Base-by-base conservation (phyloP, 2,797 vertebrate genomes). In the Pangasius macronema region DNA sequence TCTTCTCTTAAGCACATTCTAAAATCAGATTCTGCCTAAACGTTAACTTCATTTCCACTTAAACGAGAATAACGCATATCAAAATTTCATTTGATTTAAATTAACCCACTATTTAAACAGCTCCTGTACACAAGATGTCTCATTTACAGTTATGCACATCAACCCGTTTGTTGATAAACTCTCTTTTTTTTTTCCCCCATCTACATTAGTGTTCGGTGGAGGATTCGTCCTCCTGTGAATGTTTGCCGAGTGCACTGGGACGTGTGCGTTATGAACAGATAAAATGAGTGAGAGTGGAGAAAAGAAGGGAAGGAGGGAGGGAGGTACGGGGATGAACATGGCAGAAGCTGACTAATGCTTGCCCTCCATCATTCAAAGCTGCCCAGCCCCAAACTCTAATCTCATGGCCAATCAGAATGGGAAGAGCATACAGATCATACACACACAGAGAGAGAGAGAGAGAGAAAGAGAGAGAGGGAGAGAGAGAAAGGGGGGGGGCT, bases 371-470 rank as follows among this genome's bases (percentile, higher is more conserved):
- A 36, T 83, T 83, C 84, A 91, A 93, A 92, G 90, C 76, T 95
- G 93, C 92, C 94, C 87, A 92, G 88, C 83, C 92, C 93, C 94
- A 94, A 94, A 92, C 82, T 70, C 93, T 59, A 73, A 92, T 65
- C 84, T 86, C 79, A 83, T 63, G 70, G 86, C 80, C 84, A 82
- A 84, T 72, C 70, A 57, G 42, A 87, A 80, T 53, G 68, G 75
- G 46, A 81, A 53, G 75, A 68, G 24, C 57, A 63, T 63, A 63
- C 57, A 81, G 79, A 81, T 82, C 57, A 46, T n/a, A 81, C 22
- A 83, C 82, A 73, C 4, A 84, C 10, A 88, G 39, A 72, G 36
- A 79, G 76, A 63, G 36, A 51, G 11, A 80, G 72, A 68, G 51
- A 49, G 80, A 63, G 65, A 67, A 30, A 85, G n/a, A 53, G 59